phyloP scores from a whole-genome alignment of 2,113 vertebrate species.

The Macrotis lagotis region DNA sequence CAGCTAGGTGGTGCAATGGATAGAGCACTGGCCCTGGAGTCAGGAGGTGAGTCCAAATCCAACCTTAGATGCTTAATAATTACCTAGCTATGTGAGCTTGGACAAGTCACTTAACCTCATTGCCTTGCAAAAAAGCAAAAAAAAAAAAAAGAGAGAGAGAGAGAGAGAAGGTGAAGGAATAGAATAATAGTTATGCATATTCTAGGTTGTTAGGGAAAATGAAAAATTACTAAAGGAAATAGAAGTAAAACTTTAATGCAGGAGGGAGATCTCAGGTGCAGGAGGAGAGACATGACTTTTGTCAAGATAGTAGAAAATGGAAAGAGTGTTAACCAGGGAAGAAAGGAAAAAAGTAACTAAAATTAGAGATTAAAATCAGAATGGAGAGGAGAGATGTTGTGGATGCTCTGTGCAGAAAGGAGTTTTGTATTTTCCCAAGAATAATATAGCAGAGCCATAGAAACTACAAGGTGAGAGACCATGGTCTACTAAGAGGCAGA shows the following conservation, averaged over 20 bases:
- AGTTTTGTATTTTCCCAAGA: not conserved
- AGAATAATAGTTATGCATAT: not conserved
- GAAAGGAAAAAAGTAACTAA: not conserved
- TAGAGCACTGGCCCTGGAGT: no score
- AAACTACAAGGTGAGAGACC: not conserved
- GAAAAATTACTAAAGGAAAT: not conserved
- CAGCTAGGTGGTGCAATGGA: no score
- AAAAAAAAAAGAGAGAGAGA: no score
- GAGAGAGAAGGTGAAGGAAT: not conserved
- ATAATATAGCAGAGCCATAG: not conserved
- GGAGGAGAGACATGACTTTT: not conserved
- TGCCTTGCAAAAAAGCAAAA: no score
- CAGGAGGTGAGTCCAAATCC: no score
- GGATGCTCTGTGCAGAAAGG: not conserved
- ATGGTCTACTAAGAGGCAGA: not conserved
- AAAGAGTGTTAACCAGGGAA: not conserved
- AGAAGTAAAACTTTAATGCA: not conserved
- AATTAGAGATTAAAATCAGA: not conserved
- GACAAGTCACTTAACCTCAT: no score
- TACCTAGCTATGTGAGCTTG: no score
- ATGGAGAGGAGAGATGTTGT: not conserved
- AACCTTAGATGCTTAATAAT: no score
- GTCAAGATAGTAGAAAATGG: not conserved
- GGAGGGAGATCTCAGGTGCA: not conserved
- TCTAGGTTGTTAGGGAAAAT: not conserved